phyloP scores from a whole-genome alignment of 2,113 vertebrate genomes.

The Tautogolabrus adspersus region DNA sequence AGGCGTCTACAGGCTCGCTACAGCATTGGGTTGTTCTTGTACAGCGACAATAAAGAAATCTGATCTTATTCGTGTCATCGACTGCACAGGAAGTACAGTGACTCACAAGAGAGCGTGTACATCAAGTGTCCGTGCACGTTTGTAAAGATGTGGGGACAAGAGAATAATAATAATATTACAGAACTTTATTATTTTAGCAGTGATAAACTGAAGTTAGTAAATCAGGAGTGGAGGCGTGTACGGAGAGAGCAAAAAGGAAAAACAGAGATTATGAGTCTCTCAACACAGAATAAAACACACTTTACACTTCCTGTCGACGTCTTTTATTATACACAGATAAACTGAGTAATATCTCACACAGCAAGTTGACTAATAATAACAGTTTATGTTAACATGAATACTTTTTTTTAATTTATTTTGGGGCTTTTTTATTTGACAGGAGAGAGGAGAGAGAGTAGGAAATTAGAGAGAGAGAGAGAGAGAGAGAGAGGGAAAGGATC shows the following conservation, averaged over 20 bases:
- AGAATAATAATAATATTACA: not conserved
- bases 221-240: slow-evolving; percentile 1
- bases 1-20: too few relatives aligned
- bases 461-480: too few relatives aligned
- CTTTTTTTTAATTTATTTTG: too few relatives aligned
- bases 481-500: too few relatives aligned
- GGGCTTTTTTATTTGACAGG: too few relatives aligned
- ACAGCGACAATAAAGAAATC: too few relatives aligned
- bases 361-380: not conserved
- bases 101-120: not conserved
- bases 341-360: not conserved
- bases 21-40: too few relatives aligned
- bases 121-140: not conserved
- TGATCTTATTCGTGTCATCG: too few relatives aligned
- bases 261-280: too few relatives aligned
- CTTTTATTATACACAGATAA: not conserved
- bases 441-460: too few relatives aligned
- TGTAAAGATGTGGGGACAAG: not conserved
- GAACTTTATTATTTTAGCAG: not conserved
- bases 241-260: not conserved
- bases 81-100: not conserved
- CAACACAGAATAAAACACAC: not conserved
- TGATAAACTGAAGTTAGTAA: not conserved
- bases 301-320: not conserved
- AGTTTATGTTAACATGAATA: too few relatives aligned